A percentile compares a stretch with the other conserved stretches of the same genome.
phyloP scores from a whole-genome alignment of 2,888 invertebrate genomes.

The Xanthostigma xanthostigma region DNA sequence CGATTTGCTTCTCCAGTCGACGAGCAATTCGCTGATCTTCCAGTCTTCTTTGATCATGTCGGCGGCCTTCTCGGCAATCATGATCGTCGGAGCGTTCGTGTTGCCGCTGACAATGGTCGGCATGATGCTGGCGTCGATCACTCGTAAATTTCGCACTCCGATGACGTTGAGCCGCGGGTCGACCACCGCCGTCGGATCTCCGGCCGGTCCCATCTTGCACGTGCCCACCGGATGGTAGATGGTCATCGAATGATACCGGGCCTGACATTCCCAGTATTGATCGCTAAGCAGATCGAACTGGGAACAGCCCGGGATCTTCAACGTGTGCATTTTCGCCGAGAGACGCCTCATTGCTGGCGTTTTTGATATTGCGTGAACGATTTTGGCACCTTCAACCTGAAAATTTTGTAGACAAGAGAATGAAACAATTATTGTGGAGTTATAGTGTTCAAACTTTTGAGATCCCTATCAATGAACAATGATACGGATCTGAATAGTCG shows the following conservation, averaged over 20 bases:
- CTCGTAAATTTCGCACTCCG: slow-evolving; percentile 50
- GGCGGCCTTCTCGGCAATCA: slow-evolving; percentile 72
- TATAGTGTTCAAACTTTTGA: no score
- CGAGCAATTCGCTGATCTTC: slow-evolving; percentile 24
- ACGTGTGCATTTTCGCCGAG: slow-evolving; percentile 47
- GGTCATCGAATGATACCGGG: slow-evolving; percentile 58
- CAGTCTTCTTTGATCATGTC: slow-evolving; percentile 71
- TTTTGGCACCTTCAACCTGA: slow-evolving; percentile 60
- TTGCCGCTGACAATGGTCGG: slow-evolving; percentile 65
- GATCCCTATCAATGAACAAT: no score
- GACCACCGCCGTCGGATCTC: slow-evolving; percentile 48
- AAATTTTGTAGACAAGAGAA: slow-evolving; percentile 5
- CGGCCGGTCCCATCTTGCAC: slow-evolving; percentile 60
- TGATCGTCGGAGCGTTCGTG: slow-evolving; percentile 67
- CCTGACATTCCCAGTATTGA: slow-evolving; percentile 63
- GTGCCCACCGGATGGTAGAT: slow-evolving; percentile 74
- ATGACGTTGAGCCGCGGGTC: slow-evolving; percentile 51
- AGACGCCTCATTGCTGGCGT: slow-evolving; percentile 43
- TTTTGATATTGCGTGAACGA: slow-evolving; percentile 42
- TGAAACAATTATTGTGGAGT: no score
- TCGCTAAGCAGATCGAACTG: slow-evolving; percentile 47
- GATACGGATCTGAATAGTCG: neutral
- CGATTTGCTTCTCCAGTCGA: neutral
- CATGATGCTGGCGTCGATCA: slow-evolving; percentile 74
- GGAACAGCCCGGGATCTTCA: slow-evolving; percentile 50